Evolutionary conservation across 2,888 invertebrate genomes (phyloP).

Genomic region (Cantharis nigra): DNA sequence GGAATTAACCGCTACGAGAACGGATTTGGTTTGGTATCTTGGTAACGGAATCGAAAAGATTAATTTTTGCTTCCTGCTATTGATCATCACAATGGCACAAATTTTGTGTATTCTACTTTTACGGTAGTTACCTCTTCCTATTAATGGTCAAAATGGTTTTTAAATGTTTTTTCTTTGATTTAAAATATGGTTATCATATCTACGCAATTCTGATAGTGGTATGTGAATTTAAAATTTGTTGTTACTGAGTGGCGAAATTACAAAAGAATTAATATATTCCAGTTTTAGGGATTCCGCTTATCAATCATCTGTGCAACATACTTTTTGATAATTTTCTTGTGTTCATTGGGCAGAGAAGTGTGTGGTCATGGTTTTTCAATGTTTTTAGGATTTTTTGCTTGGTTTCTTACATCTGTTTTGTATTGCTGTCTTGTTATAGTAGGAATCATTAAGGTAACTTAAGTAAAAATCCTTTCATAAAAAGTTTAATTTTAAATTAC

Average conservation of each 20-base stretch:
- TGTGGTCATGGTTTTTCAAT: background rate
- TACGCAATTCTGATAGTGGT: too few relatives aligned
- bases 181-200: too few relatives aligned
- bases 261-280: background rate
- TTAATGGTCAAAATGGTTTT: too few relatives aligned
- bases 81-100: too few relatives aligned
- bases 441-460: background rate
- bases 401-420: background rate
- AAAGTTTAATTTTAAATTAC: too few relatives aligned
- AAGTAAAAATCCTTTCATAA: background rate
- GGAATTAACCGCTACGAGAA: background rate
- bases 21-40: background rate
- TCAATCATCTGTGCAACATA: background rate
- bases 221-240: too few relatives aligned
- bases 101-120: too few relatives aligned
- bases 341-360: background rate
- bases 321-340: background rate
- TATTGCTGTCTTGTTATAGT: background rate
- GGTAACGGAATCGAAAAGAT: too few relatives aligned
- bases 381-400: background rate
- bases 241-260: too few relatives aligned
- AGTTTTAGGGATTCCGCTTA: background rate
- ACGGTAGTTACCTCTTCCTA: too few relatives aligned
- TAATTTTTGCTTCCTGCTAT: too few relatives aligned
- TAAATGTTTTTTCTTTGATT: too few relatives aligned